Conservation (phyloP, 2,113 vertebrate genomes). For the Peromyscus californicus region DNA sequence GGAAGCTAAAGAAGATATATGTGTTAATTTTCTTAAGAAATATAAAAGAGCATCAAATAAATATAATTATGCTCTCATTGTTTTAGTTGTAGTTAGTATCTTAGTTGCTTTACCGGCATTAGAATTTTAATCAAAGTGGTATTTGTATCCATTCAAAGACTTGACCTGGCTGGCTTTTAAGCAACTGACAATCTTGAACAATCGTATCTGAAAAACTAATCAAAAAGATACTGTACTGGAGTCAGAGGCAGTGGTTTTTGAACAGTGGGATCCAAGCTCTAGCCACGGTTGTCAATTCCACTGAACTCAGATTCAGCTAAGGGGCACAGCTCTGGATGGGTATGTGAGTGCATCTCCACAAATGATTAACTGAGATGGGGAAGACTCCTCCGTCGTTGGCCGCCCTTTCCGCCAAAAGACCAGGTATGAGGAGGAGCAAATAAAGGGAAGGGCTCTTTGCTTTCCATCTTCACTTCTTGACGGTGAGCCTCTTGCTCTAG, state of each 20-base stretch:
- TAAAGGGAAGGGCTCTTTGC: too few relatives aligned
- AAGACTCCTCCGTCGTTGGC: neutral
- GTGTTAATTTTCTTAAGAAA: neutral
- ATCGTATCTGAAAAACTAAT: neutral
- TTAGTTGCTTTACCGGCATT: conserved; percentile 5
- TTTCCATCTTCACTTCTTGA: neutral
- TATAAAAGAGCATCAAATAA: neutral
- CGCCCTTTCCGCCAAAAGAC: neutral
- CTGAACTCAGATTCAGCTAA: neutral
- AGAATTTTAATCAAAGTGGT: conserved; percentile 15
- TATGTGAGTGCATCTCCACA: neutral
- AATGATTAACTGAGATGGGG: neutral
- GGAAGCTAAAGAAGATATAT: conserved; percentile 11
- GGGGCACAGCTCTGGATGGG: too few relatives aligned
- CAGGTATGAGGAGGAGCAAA: neutral
- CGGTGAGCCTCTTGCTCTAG: neutral
- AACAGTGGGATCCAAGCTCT: neutral
- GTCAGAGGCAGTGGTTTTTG: neutral
- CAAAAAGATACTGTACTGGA: neutral
- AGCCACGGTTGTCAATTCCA: neutral
- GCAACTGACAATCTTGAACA: neutral
- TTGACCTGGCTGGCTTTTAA: neutral
- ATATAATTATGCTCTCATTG: neutral
- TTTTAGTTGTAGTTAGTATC: neutral
- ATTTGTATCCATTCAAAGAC: neutral